Evolutionary conservation across 2,888 invertebrate genomes (phyloP).

Genomic region (Bursaphelenchus okinawaensis): DNA sequence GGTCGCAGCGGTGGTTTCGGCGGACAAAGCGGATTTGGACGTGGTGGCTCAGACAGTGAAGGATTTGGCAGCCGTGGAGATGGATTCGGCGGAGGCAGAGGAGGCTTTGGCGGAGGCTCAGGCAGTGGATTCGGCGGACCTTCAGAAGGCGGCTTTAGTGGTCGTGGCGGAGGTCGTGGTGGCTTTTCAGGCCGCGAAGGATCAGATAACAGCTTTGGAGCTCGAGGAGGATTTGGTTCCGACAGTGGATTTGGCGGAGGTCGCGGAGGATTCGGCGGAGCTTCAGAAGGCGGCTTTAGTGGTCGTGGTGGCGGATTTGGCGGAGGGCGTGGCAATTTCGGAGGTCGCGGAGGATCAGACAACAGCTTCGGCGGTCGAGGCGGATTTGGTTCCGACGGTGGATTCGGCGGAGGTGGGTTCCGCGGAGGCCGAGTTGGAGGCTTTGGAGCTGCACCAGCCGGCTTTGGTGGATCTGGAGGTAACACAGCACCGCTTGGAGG

Average conservation of each 20-base stretch:
- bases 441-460: not conserved
- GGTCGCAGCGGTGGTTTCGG: not conserved
- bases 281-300: not conserved
- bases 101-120: conserved; percentile 58
- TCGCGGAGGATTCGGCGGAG: not conserved
- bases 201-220: conserved; percentile 5
- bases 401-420: not conserved
- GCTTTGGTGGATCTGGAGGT: not conserved
- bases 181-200: conserved; percentile 30
- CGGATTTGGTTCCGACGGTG: not conserved
- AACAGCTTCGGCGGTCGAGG: not conserved
- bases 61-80: conserved; percentile 26
- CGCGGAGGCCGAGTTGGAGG: not conserved
- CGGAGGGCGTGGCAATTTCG: not conserved
- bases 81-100: conserved; percentile 52
- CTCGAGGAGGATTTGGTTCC: conserved; percentile 13
- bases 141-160: conserved; percentile 42
- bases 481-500: not conserved
- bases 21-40: not conserved
- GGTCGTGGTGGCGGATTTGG: not conserved
- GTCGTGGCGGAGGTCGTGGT: conserved; percentile 48
- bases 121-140: conserved; percentile 14
- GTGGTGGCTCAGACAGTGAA: conserved; percentile 12
- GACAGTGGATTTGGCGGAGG: conserved; percentile 8
- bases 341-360: not conserved